A percentile compares a stretch with the other conserved stretches of the same genome.
Evolutionary conservation across 2,797 vertebrate genomes (phyloP).

Genomic region (Bradypus variegatus): DNA sequence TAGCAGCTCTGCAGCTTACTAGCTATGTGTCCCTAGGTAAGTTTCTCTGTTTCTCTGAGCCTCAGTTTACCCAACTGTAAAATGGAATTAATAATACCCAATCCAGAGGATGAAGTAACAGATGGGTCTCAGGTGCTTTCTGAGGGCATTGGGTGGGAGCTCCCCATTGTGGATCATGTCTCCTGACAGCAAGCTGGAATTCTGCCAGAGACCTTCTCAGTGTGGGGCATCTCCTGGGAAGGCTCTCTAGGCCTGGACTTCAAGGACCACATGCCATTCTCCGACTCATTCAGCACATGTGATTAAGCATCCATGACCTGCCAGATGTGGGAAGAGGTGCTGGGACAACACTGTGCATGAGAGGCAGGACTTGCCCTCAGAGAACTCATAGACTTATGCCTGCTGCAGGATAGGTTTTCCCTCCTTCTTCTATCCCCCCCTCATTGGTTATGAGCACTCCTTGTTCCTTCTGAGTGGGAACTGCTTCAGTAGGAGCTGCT

Average conservation of each 20-base stretch:
- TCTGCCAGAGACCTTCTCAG: not conserved
- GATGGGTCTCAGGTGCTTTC: not conserved
- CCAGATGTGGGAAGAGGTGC: not conserved
- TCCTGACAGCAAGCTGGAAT: not conserved
- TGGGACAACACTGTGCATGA: fast-evolving
- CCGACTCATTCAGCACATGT: not conserved
- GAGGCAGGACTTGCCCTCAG: not conserved
- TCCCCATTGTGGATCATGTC: not conserved
- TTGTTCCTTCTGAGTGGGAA: not conserved
- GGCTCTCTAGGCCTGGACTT: not conserved
- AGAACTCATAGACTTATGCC: not conserved
- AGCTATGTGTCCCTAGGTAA: not conserved
- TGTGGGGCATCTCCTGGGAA: not conserved
- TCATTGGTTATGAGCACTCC: not conserved
- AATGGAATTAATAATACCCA: not conserved
- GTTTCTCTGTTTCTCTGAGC: not conserved
- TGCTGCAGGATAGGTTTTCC: not conserved
- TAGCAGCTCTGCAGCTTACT: not conserved
- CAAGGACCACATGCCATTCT: too few species aligned
- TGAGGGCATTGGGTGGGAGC: not conserved
- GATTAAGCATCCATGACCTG: not conserved
- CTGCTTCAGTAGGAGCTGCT: not conserved
- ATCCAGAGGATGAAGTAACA: not conserved
- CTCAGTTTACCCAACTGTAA: not conserved
- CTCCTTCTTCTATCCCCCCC: not conserved